These are phyloP conservation scores for Solenopsis fugax DNA, from an alignment of 1,140 invertebrate genomes.

Conservation along the genomic window DNA sequence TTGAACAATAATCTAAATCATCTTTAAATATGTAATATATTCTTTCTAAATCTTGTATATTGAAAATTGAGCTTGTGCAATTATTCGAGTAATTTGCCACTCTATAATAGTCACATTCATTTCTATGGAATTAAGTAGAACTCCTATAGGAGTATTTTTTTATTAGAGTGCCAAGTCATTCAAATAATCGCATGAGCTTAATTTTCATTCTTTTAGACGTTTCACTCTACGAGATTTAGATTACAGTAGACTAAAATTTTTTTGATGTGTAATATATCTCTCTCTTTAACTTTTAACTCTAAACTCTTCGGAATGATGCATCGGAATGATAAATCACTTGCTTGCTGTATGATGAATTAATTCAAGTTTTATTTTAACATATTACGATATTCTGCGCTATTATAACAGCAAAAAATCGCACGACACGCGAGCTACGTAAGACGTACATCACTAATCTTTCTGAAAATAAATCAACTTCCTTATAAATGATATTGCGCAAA, in stretches of 20 bases:
- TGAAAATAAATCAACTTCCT: neutral
- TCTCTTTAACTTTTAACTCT: neutral
- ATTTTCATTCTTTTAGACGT: too few species aligned
- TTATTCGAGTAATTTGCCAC: too few species aligned
- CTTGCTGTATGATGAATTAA: neutral
- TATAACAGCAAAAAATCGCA: neutral
- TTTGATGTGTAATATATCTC: neutral
- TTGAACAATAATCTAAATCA: neutral
- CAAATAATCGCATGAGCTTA: too few species aligned
- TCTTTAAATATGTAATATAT: neutral
- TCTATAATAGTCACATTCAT: too few species aligned
- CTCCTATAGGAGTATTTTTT: too few species aligned
- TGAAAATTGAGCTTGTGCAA: too few species aligned
- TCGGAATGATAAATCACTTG: neutral
- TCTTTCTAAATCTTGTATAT: neutral
- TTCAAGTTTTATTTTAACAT: neutral
- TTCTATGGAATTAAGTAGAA: too few species aligned
- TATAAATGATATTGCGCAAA: slow-evolving; percentile 2
- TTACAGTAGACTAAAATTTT: neutral
- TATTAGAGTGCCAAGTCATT: too few species aligned
- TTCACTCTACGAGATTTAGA: too few species aligned
- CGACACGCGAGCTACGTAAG: neutral
- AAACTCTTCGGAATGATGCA: neutral
- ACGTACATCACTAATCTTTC: neutral
- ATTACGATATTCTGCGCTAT: neutral